Evolutionary conservation across 2,888 invertebrate species (phyloP).

Genomic region (Drosophila pseudotalamancana): DNA sequence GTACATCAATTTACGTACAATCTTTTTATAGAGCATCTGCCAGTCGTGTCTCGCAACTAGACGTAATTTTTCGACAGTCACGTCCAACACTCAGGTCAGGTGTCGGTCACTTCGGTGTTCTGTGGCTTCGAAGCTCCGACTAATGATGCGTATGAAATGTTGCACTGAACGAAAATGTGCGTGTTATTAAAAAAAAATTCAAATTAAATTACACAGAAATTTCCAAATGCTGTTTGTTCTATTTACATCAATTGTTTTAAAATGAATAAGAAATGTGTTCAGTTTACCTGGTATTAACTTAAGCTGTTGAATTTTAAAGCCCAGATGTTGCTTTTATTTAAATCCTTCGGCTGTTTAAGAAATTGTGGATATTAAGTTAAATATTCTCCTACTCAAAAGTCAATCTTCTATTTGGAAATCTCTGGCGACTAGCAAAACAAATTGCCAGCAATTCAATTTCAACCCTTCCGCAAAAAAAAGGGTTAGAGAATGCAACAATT

Average conservation of each 20-base stretch:
- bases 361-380: conserved; percentile 31
- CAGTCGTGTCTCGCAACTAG: not conserved
- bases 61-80: conserved; percentile 25
- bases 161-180: not conserved
- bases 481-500: conserved; percentile 54
- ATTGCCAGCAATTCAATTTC: conserved; percentile 61
- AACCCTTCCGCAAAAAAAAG: conserved; percentile 22
- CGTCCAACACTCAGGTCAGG: conserved; percentile 36
- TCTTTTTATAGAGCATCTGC: too few relatives aligned
- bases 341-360: too few relatives aligned
- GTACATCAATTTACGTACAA: too few relatives aligned
- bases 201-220: not conserved
- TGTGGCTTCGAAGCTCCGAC: conserved; percentile 17
- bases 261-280: too few relatives aligned
- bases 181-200: not conserved
- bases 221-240: not conserved
- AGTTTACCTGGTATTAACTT: too few relatives aligned
- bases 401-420: conserved; percentile 14
- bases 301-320: not conserved
- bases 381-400: conserved; percentile 27
- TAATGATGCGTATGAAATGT: conserved; percentile 34
- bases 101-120: conserved; percentile 17
- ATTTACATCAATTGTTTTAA: too few relatives aligned
- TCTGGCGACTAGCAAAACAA: conserved; percentile 35
- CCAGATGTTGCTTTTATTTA: too few relatives aligned